A percentile compares a stretch with the other conserved stretches of the same genome.
These are phyloP conservation scores for Drosophila pegasa DNA, from an alignment of 2,888 invertebrate genomes.

Conservation along the genomic window DNA sequence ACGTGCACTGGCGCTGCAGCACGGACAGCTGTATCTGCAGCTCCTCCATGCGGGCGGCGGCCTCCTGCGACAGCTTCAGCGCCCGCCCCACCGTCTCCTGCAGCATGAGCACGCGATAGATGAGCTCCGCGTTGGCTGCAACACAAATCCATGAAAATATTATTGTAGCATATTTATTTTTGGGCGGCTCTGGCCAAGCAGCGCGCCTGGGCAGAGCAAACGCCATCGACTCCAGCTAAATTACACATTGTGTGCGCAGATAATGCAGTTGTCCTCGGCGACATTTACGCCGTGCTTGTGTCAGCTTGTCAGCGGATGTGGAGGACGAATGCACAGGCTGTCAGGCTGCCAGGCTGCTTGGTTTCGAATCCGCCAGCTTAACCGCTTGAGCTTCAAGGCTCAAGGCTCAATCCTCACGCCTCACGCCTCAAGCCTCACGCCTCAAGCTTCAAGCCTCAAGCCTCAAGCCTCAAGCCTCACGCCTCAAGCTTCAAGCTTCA, in stretches of 20 bases:
- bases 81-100: constrained; percentile 84
- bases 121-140: constrained; percentile 84
- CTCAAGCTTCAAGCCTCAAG: too few relatives aligned
- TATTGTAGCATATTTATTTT: constrained; percentile 64
- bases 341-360: constrained; percentile 13
- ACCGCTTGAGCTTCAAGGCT: too few relatives aligned
- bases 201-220: not conserved
- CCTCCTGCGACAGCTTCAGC: constrained; percentile 84
- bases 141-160: constrained; percentile 62
- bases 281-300: constrained; percentile 39
- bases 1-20: constrained; percentile 88
- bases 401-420: too few relatives aligned
- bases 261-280: constrained; percentile 62
- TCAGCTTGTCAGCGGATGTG: constrained; percentile 52
- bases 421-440: too few relatives aligned
- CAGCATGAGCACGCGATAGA: constrained; percentile 84
- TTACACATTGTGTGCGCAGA: constrained; percentile 70
- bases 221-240: constrained; percentile 33
- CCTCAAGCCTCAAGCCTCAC: too few relatives aligned
- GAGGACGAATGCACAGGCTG: constrained; percentile 24
- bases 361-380: too few relatives aligned
- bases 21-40: constrained; percentile 85
- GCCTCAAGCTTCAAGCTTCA: too few relatives aligned
- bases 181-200: constrained; percentile 14
- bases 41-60: constrained; percentile 85